phyloP scores from a whole-genome alignment of 2,113 vertebrate species.

The Coreoperca whiteheadi region DNA sequence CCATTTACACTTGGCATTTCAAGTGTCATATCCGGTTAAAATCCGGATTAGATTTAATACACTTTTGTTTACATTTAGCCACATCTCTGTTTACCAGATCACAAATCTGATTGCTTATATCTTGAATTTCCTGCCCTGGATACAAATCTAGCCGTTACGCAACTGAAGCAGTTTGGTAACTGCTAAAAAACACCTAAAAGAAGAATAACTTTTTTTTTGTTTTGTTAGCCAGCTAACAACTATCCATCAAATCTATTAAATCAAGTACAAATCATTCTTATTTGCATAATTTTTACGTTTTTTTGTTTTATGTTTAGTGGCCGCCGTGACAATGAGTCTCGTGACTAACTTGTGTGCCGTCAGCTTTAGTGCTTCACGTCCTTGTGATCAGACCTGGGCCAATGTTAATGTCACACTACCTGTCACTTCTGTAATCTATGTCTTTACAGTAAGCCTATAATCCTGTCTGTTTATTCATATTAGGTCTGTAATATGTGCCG shows the following conservation, averaged over 20 bases:
- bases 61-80: background rate
- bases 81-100: too few relatives aligned
- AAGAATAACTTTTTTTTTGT: background rate
- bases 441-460: constrained; percentile 24
- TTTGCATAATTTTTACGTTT: background rate
- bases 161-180: background rate
- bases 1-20: background rate
- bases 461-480: constrained; percentile 25
- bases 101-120: background rate
- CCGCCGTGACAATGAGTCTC: background rate
- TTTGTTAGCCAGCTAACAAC: background rate
- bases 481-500: background rate
- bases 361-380: background rate
- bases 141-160: background rate
- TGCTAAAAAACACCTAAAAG: too few relatives aligned
- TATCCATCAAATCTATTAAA: background rate
- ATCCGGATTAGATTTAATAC: background rate
- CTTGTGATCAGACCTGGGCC: background rate
- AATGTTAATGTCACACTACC: background rate
- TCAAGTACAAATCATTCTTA: background rate
- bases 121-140: background rate
- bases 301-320: background rate
- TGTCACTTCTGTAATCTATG: background rate
- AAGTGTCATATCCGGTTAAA: background rate
- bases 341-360: background rate